Percentiles rank a stretch among this genome's conserved stretches.
Conservation (phyloP, 2,113 vertebrate genomes). For the Egretta garzetta region DNA sequence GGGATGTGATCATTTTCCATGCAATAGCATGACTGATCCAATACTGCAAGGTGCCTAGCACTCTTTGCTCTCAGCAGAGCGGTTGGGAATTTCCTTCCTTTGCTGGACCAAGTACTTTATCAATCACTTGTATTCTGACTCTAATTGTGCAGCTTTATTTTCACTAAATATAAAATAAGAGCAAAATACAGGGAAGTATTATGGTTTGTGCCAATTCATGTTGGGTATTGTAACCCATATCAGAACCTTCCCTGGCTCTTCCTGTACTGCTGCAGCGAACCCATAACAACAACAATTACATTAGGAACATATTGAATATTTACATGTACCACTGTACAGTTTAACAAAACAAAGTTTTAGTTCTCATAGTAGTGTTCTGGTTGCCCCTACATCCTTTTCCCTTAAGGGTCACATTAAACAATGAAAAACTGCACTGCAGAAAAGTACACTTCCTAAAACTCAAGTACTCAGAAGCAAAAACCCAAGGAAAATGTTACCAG, state of each 20-base stretch:
- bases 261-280: conserved; percentile 66
- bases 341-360: conserved; percentile 67
- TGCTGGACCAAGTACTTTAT: not conserved
- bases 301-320: conserved; percentile 71
- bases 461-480: conserved; percentile 37
- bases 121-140: conserved; percentile 59
- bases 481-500: conserved; percentile 48
- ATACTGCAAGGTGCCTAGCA: not conserved
- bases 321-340: conserved; percentile 56
- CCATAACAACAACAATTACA: conserved; percentile 64
- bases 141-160: conserved; percentile 53
- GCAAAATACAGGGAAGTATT: conserved; percentile 78
- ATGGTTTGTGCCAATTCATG: conserved; percentile 50
- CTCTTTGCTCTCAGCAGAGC: not conserved
- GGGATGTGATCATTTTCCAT: not conserved
- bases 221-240: conserved; percentile 76
- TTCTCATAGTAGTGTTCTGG: conserved; percentile 67
- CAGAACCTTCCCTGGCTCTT: conserved; percentile 69
- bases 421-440: conserved; percentile 57
- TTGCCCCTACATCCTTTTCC: conserved; percentile 70
- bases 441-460: conserved; percentile 63
- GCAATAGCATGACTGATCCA: not conserved
- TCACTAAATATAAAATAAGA: conserved; percentile 59
- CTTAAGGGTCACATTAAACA: conserved; percentile 64
- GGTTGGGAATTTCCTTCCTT: conserved; percentile 3